Base-by-base conservation (phyloP, 2,888 invertebrate species). In the Cabera pusaria region DNA sequence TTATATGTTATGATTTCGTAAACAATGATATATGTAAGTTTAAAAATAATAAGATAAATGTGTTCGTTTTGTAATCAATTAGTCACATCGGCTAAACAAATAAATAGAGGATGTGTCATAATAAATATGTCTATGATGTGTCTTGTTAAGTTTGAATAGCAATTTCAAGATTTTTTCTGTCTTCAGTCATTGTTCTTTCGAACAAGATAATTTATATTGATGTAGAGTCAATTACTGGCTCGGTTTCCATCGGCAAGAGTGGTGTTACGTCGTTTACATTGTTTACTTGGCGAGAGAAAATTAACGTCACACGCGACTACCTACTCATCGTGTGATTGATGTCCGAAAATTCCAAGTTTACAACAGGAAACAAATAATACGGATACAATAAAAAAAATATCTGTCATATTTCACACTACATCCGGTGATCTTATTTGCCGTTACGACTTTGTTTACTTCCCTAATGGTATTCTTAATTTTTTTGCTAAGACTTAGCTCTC, bases 311-410 rank as follows among this genome's bases (percentile, higher is more conserved):
- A 37, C 20, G 29, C 14, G 28, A 35, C 43, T 32, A 39, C 35
- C 34, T 44, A 44, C 42, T 12, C n/a, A n/a, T n/a, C n/a, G 22
- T 26, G 29, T 52, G 53, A 53, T 56, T 46, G 48, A 49, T 56
- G 40, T 5, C 16, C 29, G 6, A n/a, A 40, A 38, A 21, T 24
- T 36, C 20, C 7, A 16, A 12, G 37, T 45, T 48, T 48, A 47
- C 24, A 36, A 32, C 45, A 23, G 14, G 31, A 37, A 44, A 38
- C 43, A 37, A 19, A 45, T 43, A n/a, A n/a, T 31, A 42, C 1
- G 17, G 7, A 29, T 12, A 31, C 25, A 29, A 41, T 35, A 35
- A 31, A 41, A 26, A n/a, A 3, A 3, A 4, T 14, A 14, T 14
- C 28, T 28, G 23, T 24, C 32, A 25, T 18, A 40, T 25, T 41